phyloP scores from a whole-genome alignment of 2,113 vertebrate species.

The Hipposideros armiger region DNA sequence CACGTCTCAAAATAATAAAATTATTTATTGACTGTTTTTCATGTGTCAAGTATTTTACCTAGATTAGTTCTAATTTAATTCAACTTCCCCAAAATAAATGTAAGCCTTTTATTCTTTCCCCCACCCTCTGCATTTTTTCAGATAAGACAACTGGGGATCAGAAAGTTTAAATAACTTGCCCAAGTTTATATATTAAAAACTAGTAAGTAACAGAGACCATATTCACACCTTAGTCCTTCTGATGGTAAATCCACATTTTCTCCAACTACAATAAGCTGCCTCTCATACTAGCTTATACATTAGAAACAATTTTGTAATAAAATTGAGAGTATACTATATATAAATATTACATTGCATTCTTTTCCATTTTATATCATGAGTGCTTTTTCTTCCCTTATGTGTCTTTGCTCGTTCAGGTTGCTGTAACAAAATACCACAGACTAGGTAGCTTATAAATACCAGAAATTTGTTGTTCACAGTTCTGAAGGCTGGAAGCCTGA shows the following conservation, averaged over 20 bases:
- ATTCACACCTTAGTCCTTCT: not conserved
- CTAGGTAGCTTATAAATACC: not conserved
- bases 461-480: not conserved
- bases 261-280: not conserved
- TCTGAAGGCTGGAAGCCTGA: not conserved
- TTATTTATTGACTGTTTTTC: not conserved
- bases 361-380: not conserved
- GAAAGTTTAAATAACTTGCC: not conserved
- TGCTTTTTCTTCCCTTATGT: not conserved
- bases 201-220: not conserved
- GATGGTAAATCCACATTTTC: not conserved
- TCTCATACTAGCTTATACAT: not conserved
- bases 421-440: not conserved
- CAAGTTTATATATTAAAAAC: not conserved
- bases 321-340: not conserved
- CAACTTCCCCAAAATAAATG: not conserved
- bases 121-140: not conserved
- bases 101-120: not conserved
- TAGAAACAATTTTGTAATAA: not conserved
- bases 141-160: not conserved
- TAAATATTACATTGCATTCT: not conserved
- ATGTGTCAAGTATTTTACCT: not conserved
- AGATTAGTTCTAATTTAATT: conserved; percentile 1
- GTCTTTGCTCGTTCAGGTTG: not conserved
- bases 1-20: not conserved